Evolutionary conservation across 1,140 invertebrate species (phyloP), one percentile per base, ranked within the genome.

Genomic region (Scylla paramamosain): DNA sequence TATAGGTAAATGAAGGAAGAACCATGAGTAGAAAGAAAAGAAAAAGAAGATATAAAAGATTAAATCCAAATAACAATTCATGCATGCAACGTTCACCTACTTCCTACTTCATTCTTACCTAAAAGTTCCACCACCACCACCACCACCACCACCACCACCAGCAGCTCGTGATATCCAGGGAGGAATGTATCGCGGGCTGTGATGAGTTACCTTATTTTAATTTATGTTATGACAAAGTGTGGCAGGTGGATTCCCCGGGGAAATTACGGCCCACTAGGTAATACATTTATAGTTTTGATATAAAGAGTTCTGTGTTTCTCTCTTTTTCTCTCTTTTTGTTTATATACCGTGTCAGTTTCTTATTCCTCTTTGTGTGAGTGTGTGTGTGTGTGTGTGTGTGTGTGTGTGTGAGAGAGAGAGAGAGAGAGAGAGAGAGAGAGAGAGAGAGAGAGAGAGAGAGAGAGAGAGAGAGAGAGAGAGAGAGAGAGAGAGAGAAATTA

Each of bases 121-220:
- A 25, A 77, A 6, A 77, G 25, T 20, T 16, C 10, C 8, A 67
- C 10, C 59, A 25, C 20, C 67, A n/a, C 67, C 67, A n/a, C 67
- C 67, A 77, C 67, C 67, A 77, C 67, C 67, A 77, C 67, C 67
- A n/a, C 67, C 67, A n/a, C 25, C 52, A 59, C 2, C 52, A 3
- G 2, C 52, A 59, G 12, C 52, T 14, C 52, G 12, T 14, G 52
- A 59, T 59, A 59, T 8, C 10, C 10, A 7, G 67, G 1, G 25
- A 77, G 67, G 67, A 77, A 77, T 77, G 25, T 25, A 59, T 20
- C 67, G 67, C 67, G 20, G 67, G 67, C 67, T n/a, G 67, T 77
- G 67, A 77, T 77, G 67, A 77, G 67, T 77, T 77, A 77, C 67
- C 67, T 77, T 77, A n/a, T 77, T 77, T 77, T 77, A 77, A 77